Evolutionary conservation across 92 coral and sea anemone species (phyloP), one percentile per base, ranked within the genome.

Genomic region (Ricordea florida): DNA sequence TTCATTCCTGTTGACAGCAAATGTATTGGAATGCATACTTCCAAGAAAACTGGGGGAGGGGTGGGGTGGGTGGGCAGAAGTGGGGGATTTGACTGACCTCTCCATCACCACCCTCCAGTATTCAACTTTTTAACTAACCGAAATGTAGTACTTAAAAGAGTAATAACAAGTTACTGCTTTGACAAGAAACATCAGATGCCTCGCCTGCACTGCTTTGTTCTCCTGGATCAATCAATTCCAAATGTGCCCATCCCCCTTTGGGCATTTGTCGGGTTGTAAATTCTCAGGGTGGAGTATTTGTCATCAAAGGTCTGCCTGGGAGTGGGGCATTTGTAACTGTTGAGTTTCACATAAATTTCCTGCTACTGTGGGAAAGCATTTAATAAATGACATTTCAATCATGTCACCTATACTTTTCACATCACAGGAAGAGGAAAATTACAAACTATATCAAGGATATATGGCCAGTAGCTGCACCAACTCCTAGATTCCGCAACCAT

Each of bases 401-500:
- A 14, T 43, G 49, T 14, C 18, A 43, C 14, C 17, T 43, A 14
- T 22, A 14, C 18, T 22, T 43, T 43, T 14, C 55, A 57, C 24
- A 22, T 59, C 13, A 21, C 66, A 82, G 87, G 66, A 82, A 82
- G 56, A 73, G 55, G 74, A 82, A 74, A 56, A 82, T 62, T 20
- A 62, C 81, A 17, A 73, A 55, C 49, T 74, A 73, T 69, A 60
- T 72, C 32, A 82, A 63, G 47, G 42, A 66, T 10, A 70, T 51
- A 18, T 82, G 87, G 82, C 75, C 82, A 48, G 14, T 33, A 31
- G 74, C 48, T 25, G 14, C 24, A 37, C 67, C 82, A 73, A 33
- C 87, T 30, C 87, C 82, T 22, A 72, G 56, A 59, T 82, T 73
- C 61, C 57, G 77, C 15, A 82, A 72, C 66, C 37, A 82, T 53